These are phyloP conservation scores for Lasioglossum pauxillum DNA, from an alignment of 2,888 invertebrate species.

Conservation along the genomic window DNA sequence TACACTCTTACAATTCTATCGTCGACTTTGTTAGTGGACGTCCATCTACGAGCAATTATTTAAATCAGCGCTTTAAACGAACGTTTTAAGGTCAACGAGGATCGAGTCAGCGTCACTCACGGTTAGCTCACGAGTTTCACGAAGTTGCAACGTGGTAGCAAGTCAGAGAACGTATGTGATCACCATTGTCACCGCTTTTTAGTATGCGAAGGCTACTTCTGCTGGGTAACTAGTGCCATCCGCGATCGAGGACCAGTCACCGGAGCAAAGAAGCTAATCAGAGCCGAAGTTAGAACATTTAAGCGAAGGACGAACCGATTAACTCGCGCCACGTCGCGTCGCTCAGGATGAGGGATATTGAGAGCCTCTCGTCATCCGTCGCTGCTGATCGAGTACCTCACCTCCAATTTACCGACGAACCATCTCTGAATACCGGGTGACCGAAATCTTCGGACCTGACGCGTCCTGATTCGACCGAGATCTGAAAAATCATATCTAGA, in stretches of 20 bases:
- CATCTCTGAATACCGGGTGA: constrained; percentile 1
- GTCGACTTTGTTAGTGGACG: background rate
- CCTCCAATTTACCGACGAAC: constrained; percentile 32
- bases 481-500: background rate
- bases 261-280: constrained; percentile 57
- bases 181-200: background rate
- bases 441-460: background rate
- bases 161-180: background rate
- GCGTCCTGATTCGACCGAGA: background rate
- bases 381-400: constrained; percentile 16
- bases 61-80: background rate
- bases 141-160: background rate
- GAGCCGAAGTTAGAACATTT: constrained; percentile 60
- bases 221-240: background rate
- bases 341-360: constrained; percentile 31
- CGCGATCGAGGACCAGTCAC: background rate
- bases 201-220: background rate
- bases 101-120: background rate
- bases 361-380: constrained; percentile 40
- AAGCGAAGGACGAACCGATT: constrained; percentile 71
- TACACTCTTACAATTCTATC: background rate
- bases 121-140: background rate
- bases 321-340: constrained; percentile 18
- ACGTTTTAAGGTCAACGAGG: background rate
- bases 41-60: background rate